Base-by-base conservation (phyloP, 2,888 invertebrate genomes). In the Mycalesis mineus region DNA sequence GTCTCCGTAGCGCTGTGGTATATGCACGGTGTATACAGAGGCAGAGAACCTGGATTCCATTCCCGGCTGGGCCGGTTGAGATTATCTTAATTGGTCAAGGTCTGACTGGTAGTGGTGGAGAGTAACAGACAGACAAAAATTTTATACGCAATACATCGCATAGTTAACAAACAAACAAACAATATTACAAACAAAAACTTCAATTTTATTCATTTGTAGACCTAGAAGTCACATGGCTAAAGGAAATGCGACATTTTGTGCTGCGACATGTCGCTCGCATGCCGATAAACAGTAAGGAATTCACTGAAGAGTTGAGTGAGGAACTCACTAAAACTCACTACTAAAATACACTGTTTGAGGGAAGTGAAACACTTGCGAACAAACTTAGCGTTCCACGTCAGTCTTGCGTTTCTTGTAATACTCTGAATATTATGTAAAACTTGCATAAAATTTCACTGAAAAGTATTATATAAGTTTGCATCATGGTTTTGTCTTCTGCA, bases 281-380 rank as follows among this genome's bases (percentile, higher is more conserved):
- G 33, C 9, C 31, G 15, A 11, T n/a, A 11, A 55, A 44, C 47
- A 51, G 50, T 33, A 36, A 58, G 44, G 58, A 50, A 58, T 58
- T 58, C 58, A 50, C 48, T 53, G 36, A 53, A 42, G 52, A 58
- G 55, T 47, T 47, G 47, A 47, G 47, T 47, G 47, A 47, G 37
- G 49, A 37, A 37, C 37, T 49, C 37, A 48, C 33, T 48, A 48
- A 48, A 48, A 36, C 11, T 29, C 45, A 39, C 36, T 49, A 49
- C 22, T 49, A 49, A 49, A 49, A 53, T 45, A 53, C 53, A 53
- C 53, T 53, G 53, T 53, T 53, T 53, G 53, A 53, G 53, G 37
- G 53, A 45, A 53, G 53, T 53, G 53, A 53, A 53, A 53, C 53
- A 44, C 53, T 53, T 37, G 45, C 44, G 37, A 53, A 37, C 44